Base-by-base conservation (phyloP, 2,113 vertebrate genomes). In the Myotis davidii region DNA sequence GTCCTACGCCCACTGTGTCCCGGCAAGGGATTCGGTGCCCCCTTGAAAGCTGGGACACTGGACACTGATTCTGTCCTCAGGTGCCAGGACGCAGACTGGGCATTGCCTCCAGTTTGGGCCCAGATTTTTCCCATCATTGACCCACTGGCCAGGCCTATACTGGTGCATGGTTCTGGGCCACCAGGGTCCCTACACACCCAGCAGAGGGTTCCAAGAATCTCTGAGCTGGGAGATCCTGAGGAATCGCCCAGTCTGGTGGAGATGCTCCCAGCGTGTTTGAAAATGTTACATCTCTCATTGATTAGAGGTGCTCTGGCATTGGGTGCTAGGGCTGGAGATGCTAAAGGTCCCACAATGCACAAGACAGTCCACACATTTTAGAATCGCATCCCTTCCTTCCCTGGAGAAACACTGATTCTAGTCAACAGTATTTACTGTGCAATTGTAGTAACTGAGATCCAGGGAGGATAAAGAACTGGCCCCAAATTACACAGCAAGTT, bases 401-500 rank as follows among this genome's bases (percentile, higher is more conserved):
- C 37, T 90, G 59, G 73, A 72, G 89, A 85, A 73, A 82, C 21
- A n/a, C 37, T 69, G 92, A 29, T 90, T 87, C 70, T 84, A 59
- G n/a, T 25, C 73, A 18, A 52, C 67, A 82, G 45, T 34, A 34
- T 25, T 42, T 76, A 20, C 3, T 45, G 13, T 59, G 52, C 48
- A 81, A 5, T 77, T 52, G 20, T 21, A 87, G 79, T 74, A 59
- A 50, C 45, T 78, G 74, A 94, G 37, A 84, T 6, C 39, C 56
- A 74, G 14, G 3, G 54, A 56, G 5, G 17, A 17, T 42, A 76
- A 83, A 45, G 25, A 23, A 21, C 56, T 6, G 8, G 54, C 16
- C 45, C 73, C 23, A 50, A 48, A 23, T 65, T 25, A 32, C 34
- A 29, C 25, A 56, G 77, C 10, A 14, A 6, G 34, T 85, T 48